These are phyloP conservation scores for Diadumene lineata DNA, from an alignment of 92 coral and sea anemone genomes.

Conservation along the genomic window DNA sequence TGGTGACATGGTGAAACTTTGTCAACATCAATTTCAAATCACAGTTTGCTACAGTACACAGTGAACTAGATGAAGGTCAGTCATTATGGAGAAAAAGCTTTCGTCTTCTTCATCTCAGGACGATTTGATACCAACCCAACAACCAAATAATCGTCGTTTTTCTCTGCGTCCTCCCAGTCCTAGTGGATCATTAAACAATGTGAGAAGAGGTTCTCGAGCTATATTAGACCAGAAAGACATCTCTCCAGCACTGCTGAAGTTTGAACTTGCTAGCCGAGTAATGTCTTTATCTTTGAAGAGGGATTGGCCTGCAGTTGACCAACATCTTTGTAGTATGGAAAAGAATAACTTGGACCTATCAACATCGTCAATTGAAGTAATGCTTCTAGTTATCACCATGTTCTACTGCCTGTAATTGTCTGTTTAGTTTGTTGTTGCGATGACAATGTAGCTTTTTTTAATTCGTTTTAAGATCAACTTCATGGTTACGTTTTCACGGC, in stretches of 20 bases:
- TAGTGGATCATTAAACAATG: constrained; percentile 17
- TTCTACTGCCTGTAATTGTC: neutral
- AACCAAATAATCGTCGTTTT: constrained; percentile 47
- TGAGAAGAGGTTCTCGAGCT: constrained; percentile 66
- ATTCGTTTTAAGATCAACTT: neutral
- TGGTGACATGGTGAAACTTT: neutral
- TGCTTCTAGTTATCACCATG: neutral
- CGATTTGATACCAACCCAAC: constrained; percentile 12
- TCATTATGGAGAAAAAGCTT: neutral
- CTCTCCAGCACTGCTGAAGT: constrained; percentile 67
- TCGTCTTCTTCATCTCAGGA: constrained; percentile 4
- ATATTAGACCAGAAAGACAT: constrained; percentile 65
- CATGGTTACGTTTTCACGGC: neutral
- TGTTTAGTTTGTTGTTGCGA: constrained; percentile 2
- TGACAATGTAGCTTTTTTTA: neutral
- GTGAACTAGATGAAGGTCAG: neutral
- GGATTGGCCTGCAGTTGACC: constrained; percentile 87
- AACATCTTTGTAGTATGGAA: constrained; percentile 70
- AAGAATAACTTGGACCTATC: constrained; percentile 81
- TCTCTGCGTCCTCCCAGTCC: constrained; percentile 67
- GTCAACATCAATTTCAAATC: neutral
- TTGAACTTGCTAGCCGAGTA: constrained; percentile 73
- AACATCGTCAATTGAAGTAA: constrained; percentile 71
- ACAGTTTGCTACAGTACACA: neutral
- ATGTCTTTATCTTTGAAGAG: constrained; percentile 66